phyloP scores from a whole-genome alignment of 1,140 invertebrate genomes.

The Drosophila sp. region DNA sequence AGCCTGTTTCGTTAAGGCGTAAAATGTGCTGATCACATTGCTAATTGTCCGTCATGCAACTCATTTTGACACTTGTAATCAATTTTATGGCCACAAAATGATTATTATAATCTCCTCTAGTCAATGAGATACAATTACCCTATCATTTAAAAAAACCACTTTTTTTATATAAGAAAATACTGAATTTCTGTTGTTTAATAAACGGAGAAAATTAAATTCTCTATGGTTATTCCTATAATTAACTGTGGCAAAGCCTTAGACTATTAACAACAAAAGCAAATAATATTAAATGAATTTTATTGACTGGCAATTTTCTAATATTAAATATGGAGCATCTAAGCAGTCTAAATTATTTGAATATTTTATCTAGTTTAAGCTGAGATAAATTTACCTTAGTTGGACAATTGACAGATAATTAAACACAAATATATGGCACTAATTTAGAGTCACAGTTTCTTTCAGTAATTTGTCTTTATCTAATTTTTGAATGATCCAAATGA shows the following conservation, averaged over 20 bases:
- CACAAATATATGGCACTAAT: neutral
- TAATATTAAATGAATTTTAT: no score
- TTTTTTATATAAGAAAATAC: constrained; percentile 3
- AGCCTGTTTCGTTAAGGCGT: constrained; percentile 2
- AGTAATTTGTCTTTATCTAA: neutral
- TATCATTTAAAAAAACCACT: neutral
- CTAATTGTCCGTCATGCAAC: constrained; percentile 27
- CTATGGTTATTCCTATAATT: neutral
- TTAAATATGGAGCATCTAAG: no score
- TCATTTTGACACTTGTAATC: constrained; percentile 30
- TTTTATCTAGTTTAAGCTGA: no score
- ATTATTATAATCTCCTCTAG: constrained; percentile 6
- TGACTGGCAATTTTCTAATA: no score
- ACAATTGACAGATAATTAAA: neutral
- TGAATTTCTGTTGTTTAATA: neutral
- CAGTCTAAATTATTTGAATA: no score
- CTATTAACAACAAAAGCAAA: neutral
- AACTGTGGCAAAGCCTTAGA: neutral
- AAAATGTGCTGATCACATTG: constrained; percentile 23
- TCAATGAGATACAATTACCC: neutral
- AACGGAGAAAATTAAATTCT: constrained; percentile 1
- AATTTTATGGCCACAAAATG: constrained; percentile 18
- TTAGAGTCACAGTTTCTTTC: neutral
- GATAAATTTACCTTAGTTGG: no score
- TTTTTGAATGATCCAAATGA: constrained; percentile 8